A percentile compares a stretch with the other conserved stretches of the same genome.
These are phyloP conservation scores for Porites cylindrica DNA, from an alignment of 92 coral and sea anemone species.

Conservation along the genomic window DNA sequence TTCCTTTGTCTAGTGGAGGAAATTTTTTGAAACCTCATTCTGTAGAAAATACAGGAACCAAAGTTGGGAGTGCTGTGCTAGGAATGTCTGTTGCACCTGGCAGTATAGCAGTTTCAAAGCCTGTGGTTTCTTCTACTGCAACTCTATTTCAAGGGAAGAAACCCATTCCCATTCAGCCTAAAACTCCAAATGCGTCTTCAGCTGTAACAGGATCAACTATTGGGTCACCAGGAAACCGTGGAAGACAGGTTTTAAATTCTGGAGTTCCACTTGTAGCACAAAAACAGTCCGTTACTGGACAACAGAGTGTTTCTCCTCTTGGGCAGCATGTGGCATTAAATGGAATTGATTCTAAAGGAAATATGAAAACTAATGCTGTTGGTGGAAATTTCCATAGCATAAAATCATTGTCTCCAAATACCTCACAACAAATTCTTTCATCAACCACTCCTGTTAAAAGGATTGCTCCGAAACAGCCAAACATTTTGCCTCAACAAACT, in stretches of 20 bases:
- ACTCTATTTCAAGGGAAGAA: conserved; percentile 81
- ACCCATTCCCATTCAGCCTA: conserved; percentile 89
- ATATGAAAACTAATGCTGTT: conserved; percentile 15
- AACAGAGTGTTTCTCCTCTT: conserved; percentile 19
- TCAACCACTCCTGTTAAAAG: conserved; percentile 73
- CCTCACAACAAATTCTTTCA: conserved; percentile 33
- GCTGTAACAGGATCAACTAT: conserved; percentile 44
- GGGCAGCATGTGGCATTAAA: conserved; percentile 32
- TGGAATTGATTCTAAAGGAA: conserved; percentile 40
- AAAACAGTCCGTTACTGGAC: conserved; percentile 26
- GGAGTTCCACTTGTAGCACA: conserved; percentile 32
- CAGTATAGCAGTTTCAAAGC: conserved; percentile 1
- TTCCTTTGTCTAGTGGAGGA: conserved; percentile 46
- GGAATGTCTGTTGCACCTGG: conserved; percentile 12
- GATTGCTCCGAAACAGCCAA: conserved; percentile 88
- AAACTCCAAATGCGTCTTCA: conserved; percentile 66
- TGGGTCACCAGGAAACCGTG: conserved; percentile 10
- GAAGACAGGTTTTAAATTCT: conserved; percentile 22
- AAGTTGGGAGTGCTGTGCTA: conserved; percentile 24
- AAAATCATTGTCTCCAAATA: conserved; percentile 51
- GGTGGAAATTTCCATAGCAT: conserved; percentile 26
- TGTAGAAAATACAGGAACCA: conserved; percentile 12
- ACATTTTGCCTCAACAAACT: conserved; percentile 68
- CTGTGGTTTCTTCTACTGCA: conserved; percentile 39
- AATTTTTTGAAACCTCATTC: conserved; percentile 38